These are phyloP conservation scores for Gnatocerus cornutus DNA, from an alignment of 2,888 invertebrate genomes.

Conservation along the genomic window DNA sequence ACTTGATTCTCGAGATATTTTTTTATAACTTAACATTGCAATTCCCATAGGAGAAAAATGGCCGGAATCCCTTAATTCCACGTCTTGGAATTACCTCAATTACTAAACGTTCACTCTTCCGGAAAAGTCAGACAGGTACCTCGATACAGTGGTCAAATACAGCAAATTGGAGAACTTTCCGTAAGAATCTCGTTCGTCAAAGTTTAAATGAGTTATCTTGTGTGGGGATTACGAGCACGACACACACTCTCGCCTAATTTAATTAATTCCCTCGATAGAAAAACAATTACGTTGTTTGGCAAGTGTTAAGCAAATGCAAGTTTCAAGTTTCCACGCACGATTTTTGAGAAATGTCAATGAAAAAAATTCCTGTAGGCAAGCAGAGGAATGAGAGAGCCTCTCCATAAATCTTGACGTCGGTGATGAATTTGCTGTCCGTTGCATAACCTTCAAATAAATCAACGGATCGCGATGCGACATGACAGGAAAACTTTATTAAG, in stretches of 20 bases:
- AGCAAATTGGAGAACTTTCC: background rate
- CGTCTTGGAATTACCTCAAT: too few species aligned
- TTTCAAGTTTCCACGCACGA: constrained; percentile 1
- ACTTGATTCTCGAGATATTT: too few species aligned
- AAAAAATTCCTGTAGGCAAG: constrained; percentile 4
- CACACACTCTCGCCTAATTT: constrained; percentile 18
- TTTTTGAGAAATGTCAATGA: background rate
- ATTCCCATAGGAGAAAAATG: too few species aligned
- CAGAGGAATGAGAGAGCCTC: constrained; percentile 19
- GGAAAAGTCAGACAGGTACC: background rate
- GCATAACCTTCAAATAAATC: constrained; percentile 45
- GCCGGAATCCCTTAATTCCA: too few species aligned
- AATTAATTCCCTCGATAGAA: constrained; percentile 18
- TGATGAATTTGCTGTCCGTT: constrained; percentile 45
- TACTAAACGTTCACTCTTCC: background rate
- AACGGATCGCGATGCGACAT: constrained; percentile 36
- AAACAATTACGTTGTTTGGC: constrained; percentile 10
- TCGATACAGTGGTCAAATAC: constrained; percentile 8
- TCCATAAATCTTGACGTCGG: constrained; percentile 42
- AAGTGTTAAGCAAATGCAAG: constrained; percentile 3
- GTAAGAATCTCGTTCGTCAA: constrained; percentile 4
- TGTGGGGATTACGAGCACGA: constrained; percentile 1
- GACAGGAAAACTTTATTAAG: constrained; percentile 41
- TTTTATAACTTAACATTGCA: too few species aligned
- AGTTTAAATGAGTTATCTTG: constrained; percentile 12